Conservation (phyloP, 2,113 vertebrate species). For the Trematomus loennbergii region DNA sequence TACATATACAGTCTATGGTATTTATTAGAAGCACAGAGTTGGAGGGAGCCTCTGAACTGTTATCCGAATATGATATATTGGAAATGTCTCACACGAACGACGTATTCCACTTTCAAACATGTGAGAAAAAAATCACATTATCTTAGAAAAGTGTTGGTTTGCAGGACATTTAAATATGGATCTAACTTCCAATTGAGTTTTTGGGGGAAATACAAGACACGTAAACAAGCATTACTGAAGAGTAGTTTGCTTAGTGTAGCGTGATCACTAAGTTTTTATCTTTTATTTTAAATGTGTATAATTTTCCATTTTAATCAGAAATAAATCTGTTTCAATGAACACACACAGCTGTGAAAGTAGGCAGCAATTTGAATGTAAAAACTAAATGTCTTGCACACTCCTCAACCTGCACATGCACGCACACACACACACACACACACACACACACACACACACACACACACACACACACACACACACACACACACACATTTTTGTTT, state of each 20-base stretch:
- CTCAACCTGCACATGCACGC: slow-evolving; percentile 29
- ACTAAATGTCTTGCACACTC: slow-evolving; percentile 22
- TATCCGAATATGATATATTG: too few species aligned
- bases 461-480: neutral
- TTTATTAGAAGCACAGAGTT: too few species aligned
- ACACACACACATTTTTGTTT: slow-evolving; percentile 41
- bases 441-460: slow-evolving; percentile 31
- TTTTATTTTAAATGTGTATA: neutral
- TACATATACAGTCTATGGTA: too few species aligned
- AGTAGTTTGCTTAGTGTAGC: neutral
- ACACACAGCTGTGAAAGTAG: neutral
- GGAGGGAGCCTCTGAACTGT: too few species aligned
- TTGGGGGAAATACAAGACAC: neutral
- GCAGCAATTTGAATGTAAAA: slow-evolving; percentile 24
- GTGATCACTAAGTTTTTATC: neutral
- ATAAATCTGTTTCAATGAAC: slow-evolving; percentile 15
- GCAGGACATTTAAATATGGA: neutral
- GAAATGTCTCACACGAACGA: too few species aligned
- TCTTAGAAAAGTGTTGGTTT: too few species aligned
- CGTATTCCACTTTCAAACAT: too few species aligned
- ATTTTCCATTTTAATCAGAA: neutral
- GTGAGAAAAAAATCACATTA: neutral
- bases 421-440: slow-evolving; percentile 11
- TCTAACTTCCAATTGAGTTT: neutral
- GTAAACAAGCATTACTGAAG: neutral